These are phyloP conservation scores for Drosophila testacea DNA, from an alignment of 2,888 invertebrate genomes.

Conservation along the genomic window DNA sequence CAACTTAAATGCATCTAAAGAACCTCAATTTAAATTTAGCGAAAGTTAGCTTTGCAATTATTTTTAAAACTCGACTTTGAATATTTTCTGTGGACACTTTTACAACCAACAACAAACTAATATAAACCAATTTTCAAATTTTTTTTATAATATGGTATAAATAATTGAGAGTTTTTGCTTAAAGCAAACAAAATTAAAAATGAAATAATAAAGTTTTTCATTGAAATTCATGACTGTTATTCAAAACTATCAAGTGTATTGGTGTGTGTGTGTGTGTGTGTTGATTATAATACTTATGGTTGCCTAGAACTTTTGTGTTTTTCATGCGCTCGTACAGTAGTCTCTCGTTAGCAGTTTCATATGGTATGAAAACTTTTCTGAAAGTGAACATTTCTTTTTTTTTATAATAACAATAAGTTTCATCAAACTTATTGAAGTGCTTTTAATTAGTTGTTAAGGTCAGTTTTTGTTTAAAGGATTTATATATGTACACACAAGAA, in stretches of 20 bases:
- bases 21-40: conserved; percentile 6
- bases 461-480: too few species aligned
- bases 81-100: neutral
- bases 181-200: neutral
- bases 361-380: too few species aligned
- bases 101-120: too few species aligned
- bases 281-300: neutral
- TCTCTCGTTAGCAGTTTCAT: neutral
- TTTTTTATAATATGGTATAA: neutral
- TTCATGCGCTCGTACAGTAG: neutral
- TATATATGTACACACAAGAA: too few species aligned
- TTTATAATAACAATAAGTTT: too few species aligned
- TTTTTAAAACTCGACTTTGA: neutral
- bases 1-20: neutral
- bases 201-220: neutral
- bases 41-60: conserved; percentile 23
- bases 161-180: conserved; percentile 11
- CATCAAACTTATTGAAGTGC: too few species aligned
- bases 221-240: neutral
- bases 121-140: too few species aligned
- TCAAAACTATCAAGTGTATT: neutral
- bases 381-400: too few species aligned
- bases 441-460: too few species aligned
- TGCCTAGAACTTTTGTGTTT: neutral
- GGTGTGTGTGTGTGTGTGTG: conserved; percentile 10